Base-by-base conservation (phyloP, 2,113 vertebrate genomes). In the Channa argus region DNA sequence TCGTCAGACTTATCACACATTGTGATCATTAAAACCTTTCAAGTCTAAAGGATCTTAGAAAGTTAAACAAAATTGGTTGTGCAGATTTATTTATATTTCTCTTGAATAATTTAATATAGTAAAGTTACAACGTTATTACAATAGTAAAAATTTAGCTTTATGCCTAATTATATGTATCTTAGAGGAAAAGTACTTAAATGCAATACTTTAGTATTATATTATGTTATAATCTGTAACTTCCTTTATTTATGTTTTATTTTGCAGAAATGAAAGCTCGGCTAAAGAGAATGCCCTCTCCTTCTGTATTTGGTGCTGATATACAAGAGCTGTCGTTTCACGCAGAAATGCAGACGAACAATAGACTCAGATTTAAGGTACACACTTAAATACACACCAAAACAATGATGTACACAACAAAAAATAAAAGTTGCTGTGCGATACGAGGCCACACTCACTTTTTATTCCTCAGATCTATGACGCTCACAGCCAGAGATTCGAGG, bases 311-410 rank as follows among this genome's bases (percentile, higher is more conserved):
- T 62, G 92, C 59, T 0, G 96, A 98, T 49, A 93, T 98, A 60
- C 1, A 91, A 5, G 88, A 85, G 0, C 71, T 97, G 45, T 82
- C 91, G 9, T 83, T 99, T 13, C 88, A 91, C 0, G 95, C 82
- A 8, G 93, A 99, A 85, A 95, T 90, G 63, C 96, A 99, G 92
- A 93, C 96, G 2, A 0, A 56, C 45, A 97, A 94, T 54, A 95
- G 96, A 12, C 94, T 99, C 60, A 93, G 80, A 7, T 98, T 99
- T 87, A 98, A 97, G 98, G 97, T 99, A 46, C 54, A 41, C 34
- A 45, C 5, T 6, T 13, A 52, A 1, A 49, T 4, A 2, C 47
- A 49, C 44, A 41, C 15, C 65, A 14, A 41, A 74, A 49, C 8
- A 51, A 9, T 15, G 1, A 46, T 11, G 3, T n/a, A 36, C 44